Base-by-base conservation (phyloP, 2,113 vertebrate species). In the Poeciliopsis prolifica region DNA sequence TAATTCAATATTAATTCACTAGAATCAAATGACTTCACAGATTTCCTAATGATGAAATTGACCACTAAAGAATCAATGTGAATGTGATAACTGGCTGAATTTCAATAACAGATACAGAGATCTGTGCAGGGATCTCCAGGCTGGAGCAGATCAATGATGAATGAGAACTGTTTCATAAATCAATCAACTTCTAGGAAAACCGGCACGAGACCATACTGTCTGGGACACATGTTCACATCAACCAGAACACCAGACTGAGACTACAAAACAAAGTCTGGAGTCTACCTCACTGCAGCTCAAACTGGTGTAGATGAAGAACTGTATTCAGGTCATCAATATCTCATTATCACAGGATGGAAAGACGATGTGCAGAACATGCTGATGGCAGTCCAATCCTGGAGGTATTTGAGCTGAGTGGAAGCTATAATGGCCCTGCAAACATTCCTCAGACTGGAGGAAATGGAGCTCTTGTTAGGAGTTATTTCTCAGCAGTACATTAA, bases 281-380 rank as follows among this genome's bases (percentile, higher is more conserved):
- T 24, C 40, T 42, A 10, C 40, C 4, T 30, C 61, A 58, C 31
- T 1, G 5, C 60, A 51, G 75, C 44, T 35, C 2, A 14, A 37
- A 65, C 48, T 28, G 40, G 5, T 69, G 0, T 14, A 40, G 31
- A 64, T 29, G 58, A 61, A 71, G 22, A 71, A 11, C 0, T 24
- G 70, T 58, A 42, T 11, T 26, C 15, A 26, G 9, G 22, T 62
- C 51, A 28, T 77, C 61, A 71, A 33, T 65, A 61, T 64, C 44
- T 42, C n/a, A 51, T 35, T 63, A 68, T 76, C 42, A 37, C 58
- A 75, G 65, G 12, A 28, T 66, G 64, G 22, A n/a, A 63, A 24
- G 61, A 22, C 14, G 35, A 65, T 26, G 15, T 22, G 31, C 33
- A 13, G 66, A 68, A 68, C 26, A 68, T 22, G 66, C 33, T 54